Conservation (phyloP, 2,888 invertebrate genomes). For the Leistus spinibarbis region DNA sequence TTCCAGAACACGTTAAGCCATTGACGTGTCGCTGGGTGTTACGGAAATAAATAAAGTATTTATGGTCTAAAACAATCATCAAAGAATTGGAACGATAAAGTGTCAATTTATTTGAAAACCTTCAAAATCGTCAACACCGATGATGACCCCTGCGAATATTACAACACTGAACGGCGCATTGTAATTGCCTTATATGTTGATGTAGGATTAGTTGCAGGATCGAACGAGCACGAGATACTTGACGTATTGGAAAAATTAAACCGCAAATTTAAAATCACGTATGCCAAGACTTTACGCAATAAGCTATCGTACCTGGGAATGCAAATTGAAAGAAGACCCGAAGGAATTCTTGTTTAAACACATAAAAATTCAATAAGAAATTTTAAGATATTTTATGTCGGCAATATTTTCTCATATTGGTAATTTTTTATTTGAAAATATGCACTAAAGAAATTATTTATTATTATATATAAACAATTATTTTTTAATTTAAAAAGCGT, state of each 20-base stretch:
- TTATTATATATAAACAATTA: too few species aligned
- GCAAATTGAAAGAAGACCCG: constrained; percentile 35
- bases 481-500: neutral
- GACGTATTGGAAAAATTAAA: constrained; percentile 38
- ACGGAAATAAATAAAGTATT: constrained; percentile 43
- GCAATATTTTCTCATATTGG: too few species aligned
- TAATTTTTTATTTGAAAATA: too few species aligned
- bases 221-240: constrained; percentile 30
- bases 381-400: too few species aligned
- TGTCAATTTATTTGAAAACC: constrained; percentile 41
- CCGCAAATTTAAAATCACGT: constrained; percentile 42
- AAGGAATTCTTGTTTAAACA: constrained; percentile 44
- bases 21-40: constrained; percentile 42
- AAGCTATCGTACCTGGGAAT: constrained; percentile 41
- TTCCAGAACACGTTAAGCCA: constrained; percentile 32
- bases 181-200: constrained; percentile 42
- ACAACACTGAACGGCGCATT: constrained; percentile 40
- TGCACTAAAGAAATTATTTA: too few species aligned
- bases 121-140: constrained; percentile 41
- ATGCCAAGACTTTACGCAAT: constrained; percentile 21
- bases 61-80: constrained; percentile 47
- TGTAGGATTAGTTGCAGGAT: constrained; percentile 44
- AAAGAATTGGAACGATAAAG: constrained; percentile 44
- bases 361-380: too few species aligned
- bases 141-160: constrained; percentile 45